phyloP scores from a whole-genome alignment of 2,113 vertebrate genomes.

The Clarias gariepinus region DNA sequence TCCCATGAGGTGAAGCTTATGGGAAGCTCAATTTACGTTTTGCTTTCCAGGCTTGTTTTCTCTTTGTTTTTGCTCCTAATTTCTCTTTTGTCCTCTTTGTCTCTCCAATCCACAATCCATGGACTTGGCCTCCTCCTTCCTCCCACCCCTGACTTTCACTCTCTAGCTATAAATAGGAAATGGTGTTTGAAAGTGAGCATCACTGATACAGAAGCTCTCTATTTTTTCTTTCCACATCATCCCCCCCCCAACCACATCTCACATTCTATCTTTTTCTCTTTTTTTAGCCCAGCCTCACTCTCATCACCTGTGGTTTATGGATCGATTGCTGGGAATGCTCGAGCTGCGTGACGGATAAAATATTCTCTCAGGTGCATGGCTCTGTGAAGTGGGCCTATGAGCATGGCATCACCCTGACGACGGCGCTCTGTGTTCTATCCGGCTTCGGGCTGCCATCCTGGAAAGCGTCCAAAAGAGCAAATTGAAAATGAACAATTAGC shows the following conservation, averaged over 20 bases:
- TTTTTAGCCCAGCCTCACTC: background rate
- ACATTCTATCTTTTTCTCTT: background rate
- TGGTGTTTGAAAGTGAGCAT: constrained; percentile 42
- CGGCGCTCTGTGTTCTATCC: background rate
- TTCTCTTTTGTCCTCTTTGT: background rate
- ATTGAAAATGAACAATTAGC: constrained; percentile 12
- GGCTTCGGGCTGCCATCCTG: background rate
- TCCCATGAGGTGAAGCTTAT: background rate
- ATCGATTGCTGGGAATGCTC: constrained; percentile 52
- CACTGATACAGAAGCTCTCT: constrained; percentile 34
- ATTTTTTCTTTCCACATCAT: constrained; percentile 3
- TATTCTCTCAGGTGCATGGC: constrained; percentile 38
- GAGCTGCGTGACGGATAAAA: constrained; percentile 36
- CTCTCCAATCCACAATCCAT: constrained; percentile 5
- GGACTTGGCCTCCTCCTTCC: background rate
- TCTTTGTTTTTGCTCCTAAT: background rate
- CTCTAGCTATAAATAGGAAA: constrained; percentile 51
- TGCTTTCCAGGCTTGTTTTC: background rate
- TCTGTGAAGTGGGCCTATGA: constrained; percentile 44
- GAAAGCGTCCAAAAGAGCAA: background rate
- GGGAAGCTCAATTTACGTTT: background rate
- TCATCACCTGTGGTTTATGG: constrained; percentile 23
- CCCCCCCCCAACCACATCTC: background rate
- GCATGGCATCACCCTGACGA: constrained; percentile 43
- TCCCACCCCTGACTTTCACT: constrained; percentile 20